Base-by-base conservation (phyloP, 2,113 vertebrate species). In the Xiphophorus couchianus region DNA sequence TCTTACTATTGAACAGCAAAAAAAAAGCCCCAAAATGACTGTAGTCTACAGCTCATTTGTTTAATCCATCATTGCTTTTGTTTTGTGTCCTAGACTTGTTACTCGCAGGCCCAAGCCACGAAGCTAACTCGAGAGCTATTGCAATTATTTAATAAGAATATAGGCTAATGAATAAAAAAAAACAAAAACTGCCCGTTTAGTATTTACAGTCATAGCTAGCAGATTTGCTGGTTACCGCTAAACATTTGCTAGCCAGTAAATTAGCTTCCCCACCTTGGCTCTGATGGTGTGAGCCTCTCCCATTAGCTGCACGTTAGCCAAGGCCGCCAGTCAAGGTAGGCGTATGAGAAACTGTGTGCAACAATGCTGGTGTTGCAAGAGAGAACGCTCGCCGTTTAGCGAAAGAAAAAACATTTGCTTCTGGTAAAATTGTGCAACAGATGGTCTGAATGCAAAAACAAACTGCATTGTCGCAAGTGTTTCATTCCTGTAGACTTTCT, bases 401-500 rank as follows among this genome's bases (percentile, higher is more conserved):
- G 67, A 83, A 75, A 81, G 44, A 48, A 48, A 48, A 48, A 19
- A 48, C 5, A 1, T 85, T 65, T 28, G 54, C 81, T 71, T 73
- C 71, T 73, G 35, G 42, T 68, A 74, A 79, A 76, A 62, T 9
- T 62, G 28, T 63, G 64, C 76, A 39, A 69, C 54, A 66, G 72
- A 80, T 66, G 61, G 80, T 69, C 69, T 62, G 64, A 69, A 85
- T 78, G 85, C 87, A 76, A 79, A 78, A 54, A 44, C 22, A 77
- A 10, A 37, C 73, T 66, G 84, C 69, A 30, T 76, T 62, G 86
- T 74, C 61, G 78, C 74, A 88, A 89, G 76, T 74, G 61, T 73
- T 65, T 78, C 68, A 81, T 75, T 88, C 77, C 69, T 70, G 60
- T 76, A 66, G 62, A 80, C 65, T 80, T 48, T 71, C 28, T 69